Percentiles rank a stretch among this genome's conserved stretches.
Evolutionary conservation across 2,797 vertebrate genomes (phyloP).

Genomic region (Morelia viridis): DNA sequence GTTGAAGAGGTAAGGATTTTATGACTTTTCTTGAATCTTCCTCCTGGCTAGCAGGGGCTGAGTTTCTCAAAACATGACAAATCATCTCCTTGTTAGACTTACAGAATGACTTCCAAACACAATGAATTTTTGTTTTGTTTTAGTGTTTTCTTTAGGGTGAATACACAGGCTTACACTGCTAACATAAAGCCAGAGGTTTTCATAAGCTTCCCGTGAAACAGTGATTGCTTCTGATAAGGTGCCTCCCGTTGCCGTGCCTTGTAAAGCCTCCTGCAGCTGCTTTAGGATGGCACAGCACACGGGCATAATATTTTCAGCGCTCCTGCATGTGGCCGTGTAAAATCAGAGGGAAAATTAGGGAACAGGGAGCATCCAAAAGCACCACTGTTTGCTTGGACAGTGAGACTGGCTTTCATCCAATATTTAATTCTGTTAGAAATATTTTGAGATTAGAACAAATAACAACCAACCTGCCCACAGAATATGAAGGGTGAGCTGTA

Average conservation of each 20-base stretch:
- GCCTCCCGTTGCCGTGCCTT: no score
- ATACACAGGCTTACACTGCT: neutral
- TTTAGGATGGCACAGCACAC: neutral
- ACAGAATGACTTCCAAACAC: neutral
- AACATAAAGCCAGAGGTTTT: neutral
- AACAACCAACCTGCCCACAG: neutral
- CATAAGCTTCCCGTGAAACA: neutral
- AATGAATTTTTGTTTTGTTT: neutral
- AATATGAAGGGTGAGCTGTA: neutral
- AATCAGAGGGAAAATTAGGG: neutral
- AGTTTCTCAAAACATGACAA: neutral
- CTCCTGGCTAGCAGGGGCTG: neutral
- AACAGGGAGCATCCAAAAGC: no score
- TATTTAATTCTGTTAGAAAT: neutral
- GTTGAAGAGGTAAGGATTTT: constrained; percentile 93
- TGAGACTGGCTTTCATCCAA: neutral
- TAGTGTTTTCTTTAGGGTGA: neutral
- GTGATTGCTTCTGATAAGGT: neutral
- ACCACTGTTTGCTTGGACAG: neutral
- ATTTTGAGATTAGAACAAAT: neutral
- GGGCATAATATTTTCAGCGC: neutral
- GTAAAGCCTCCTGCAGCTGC: neutral
- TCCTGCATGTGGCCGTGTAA: neutral
- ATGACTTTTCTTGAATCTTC: constrained; percentile 4
- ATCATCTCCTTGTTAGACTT: neutral